A percentile compares a stretch with the other conserved stretches of the same genome.
Evolutionary conservation across 2,888 invertebrate genomes (phyloP).

Genomic region (Brachypterus glaber): DNA sequence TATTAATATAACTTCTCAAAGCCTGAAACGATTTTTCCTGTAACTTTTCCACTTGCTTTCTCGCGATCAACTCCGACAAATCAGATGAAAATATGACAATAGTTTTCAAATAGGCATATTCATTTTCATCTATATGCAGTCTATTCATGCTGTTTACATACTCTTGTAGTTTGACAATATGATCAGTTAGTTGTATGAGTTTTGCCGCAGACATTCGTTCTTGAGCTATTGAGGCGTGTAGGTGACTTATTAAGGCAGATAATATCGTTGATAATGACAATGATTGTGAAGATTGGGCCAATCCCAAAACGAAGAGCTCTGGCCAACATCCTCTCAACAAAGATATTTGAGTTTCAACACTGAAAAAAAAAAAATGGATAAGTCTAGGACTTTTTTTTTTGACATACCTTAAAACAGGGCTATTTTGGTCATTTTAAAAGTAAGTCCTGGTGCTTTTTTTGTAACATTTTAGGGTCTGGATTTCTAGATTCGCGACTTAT

Average conservation of each 20-base stretch:
- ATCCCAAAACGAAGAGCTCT: conserved; percentile 80
- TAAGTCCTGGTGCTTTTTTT: no score
- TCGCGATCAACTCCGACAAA: conserved; percentile 42
- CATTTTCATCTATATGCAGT: conserved; percentile 69
- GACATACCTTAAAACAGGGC: no score
- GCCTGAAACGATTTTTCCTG: conserved; percentile 55
- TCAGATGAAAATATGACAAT: conserved; percentile 56
- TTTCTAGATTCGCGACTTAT: no score
- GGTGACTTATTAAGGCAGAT: conserved; percentile 70
- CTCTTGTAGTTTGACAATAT: conserved; percentile 74
- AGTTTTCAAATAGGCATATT: conserved; percentile 81
- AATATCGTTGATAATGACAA: conserved; percentile 73
- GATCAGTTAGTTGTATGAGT: conserved; percentile 62
- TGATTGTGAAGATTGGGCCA: conserved; percentile 76
- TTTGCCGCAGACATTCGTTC: conserved; percentile 70
- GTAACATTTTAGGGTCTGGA: no score
- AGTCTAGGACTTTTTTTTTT: no score
- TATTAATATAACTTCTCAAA: conserved; percentile 42
- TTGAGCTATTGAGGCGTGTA: conserved; percentile 63
- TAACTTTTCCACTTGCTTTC: conserved; percentile 48
- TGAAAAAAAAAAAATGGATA: conserved; percentile 37
- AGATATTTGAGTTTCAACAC: conserved; percentile 72
- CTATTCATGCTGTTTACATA: conserved; percentile 66
- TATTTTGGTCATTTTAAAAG: no score
- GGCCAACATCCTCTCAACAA: conserved; percentile 86